Base-by-base conservation (phyloP, 2,888 invertebrate species). In the Molorchus minor region DNA sequence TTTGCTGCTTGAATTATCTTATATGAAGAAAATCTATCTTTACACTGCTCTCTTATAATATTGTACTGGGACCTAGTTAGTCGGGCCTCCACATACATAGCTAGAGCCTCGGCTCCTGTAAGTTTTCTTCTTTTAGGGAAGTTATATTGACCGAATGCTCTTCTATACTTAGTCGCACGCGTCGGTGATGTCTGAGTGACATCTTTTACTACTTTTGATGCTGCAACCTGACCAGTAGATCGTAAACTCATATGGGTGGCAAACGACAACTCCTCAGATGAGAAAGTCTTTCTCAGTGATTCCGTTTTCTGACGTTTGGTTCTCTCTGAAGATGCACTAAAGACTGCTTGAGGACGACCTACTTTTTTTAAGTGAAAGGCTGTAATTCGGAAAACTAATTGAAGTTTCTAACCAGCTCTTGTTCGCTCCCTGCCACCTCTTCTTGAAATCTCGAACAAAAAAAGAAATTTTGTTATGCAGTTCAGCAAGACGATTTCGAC, bases 221-320 rank as follows among this genome's bases (percentile, higher is more conserved):
- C 47, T 10, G 13, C 30, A 10, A n/a, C 1, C 12, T 30, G 12
- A 1, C 29, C 30, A 2, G 47, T 3, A 13, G 25, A 29, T 15
- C 47, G 16, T 15, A 47, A 17, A 16, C 29, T 30, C 47, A 47
- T 33, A 8, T 47, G 47, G 8, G 47, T 2, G n/a, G 35, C 47
- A 13, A 12, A 47, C 2, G 30, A 33, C 15, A 47, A 30, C 17
- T 46, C 30, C 17, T n/a, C 30, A 30, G 30, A 12, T 3, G 30
- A 3, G 7, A 3, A 30, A 2, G 2, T 30, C n/a, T 2, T 30
- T 3, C 8, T 30, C 7, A 30, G 30, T 3, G 7, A 30, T 30
- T 30, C 30, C 2, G 30, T 30, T 30, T 30, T 30, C 12, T 30
- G 30, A 30, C 30, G 30, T n/a, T n/a, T 30, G n/a, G 8, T 10